A percentile compares a stretch with the other conserved stretches of the same genome.
phyloP scores from a whole-genome alignment of 2,888 invertebrate species.

The Ormyrus labotus region DNA sequence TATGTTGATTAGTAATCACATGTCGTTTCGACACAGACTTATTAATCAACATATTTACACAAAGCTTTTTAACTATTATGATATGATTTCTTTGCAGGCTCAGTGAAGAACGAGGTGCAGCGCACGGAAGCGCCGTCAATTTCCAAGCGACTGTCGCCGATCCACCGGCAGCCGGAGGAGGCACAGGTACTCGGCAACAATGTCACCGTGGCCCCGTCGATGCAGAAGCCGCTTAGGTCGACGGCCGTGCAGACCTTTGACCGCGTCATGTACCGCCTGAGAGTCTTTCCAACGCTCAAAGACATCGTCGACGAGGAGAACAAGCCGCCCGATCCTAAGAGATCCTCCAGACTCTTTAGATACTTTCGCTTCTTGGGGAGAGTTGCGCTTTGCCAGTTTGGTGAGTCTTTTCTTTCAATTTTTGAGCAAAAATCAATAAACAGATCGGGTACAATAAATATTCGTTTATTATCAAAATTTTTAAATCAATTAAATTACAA shows the following conservation, averaged over 20 bases:
- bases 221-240: slow-evolving; percentile 45
- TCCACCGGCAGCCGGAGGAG: slow-evolving; percentile 7
- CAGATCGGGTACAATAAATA: too few relatives aligned
- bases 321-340: slow-evolving; percentile 59
- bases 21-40: too few relatives aligned
- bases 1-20: too few relatives aligned
- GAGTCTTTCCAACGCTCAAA: slow-evolving; percentile 77
- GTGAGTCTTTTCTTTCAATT: slow-evolving; percentile 59
- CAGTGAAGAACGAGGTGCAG: background rate
- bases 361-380: slow-evolving; percentile 70
- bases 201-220: background rate
- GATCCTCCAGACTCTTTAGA: slow-evolving; percentile 62
- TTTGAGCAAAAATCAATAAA: too few relatives aligned
- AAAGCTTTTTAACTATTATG: too few relatives aligned
- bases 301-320: slow-evolving; percentile 68
- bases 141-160: background rate
- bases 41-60: too few relatives aligned
- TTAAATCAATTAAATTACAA: too few relatives aligned
- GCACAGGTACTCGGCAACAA: background rate
- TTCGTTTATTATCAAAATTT: too few relatives aligned
- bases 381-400: slow-evolving; percentile 70
- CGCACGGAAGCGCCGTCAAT: background rate
- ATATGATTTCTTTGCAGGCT: background rate
- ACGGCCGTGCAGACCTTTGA: slow-evolving; percentile 76
- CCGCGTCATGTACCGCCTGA: slow-evolving; percentile 77